Evolutionary conservation across 2,888 invertebrate species (phyloP).

Genomic region (Epistrophella euchroma): DNA sequence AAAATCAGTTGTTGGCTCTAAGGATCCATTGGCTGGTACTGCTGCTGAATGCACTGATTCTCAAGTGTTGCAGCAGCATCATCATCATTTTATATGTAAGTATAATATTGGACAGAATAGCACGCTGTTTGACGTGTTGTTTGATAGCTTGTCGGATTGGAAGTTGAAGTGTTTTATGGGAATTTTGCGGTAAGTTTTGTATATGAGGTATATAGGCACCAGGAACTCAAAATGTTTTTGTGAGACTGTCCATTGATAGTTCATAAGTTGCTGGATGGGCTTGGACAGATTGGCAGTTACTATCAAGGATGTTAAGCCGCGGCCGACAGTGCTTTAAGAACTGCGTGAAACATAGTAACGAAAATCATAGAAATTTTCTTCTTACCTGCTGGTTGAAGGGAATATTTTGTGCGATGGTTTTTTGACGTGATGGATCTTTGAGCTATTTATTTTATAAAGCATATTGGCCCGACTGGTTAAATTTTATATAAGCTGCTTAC

Average conservation of each 20-base stretch:
- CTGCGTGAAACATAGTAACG: too few relatives aligned
- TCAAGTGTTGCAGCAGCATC: slow-evolving; percentile 58
- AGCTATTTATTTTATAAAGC: too few relatives aligned
- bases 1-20: slow-evolving; percentile 74
- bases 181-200: slow-evolving; percentile 31
- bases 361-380: too few relatives aligned
- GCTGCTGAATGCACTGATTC: slow-evolving; percentile 69
- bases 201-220: not conserved
- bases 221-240: slow-evolving; percentile 50
- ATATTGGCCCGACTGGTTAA: too few relatives aligned
- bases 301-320: too few relatives aligned
- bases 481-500: too few relatives aligned
- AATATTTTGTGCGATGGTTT: too few relatives aligned
- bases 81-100: slow-evolving; percentile 30
- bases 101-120: slow-evolving; percentile 48
- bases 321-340: too few relatives aligned
- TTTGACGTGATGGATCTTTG: too few relatives aligned
- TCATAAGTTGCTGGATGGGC: too few relatives aligned
- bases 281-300: too few relatives aligned
- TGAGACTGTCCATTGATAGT: slow-evolving; percentile 30
- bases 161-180: slow-evolving; percentile 51
- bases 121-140: slow-evolving; percentile 44
- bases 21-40: slow-evolving; percentile 47
- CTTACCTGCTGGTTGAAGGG: too few relatives aligned
- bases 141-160: slow-evolving; percentile 58